Evolutionary conservation across 1,140 invertebrate species (phyloP).

Genomic region (Brachystomella parvula): DNA sequence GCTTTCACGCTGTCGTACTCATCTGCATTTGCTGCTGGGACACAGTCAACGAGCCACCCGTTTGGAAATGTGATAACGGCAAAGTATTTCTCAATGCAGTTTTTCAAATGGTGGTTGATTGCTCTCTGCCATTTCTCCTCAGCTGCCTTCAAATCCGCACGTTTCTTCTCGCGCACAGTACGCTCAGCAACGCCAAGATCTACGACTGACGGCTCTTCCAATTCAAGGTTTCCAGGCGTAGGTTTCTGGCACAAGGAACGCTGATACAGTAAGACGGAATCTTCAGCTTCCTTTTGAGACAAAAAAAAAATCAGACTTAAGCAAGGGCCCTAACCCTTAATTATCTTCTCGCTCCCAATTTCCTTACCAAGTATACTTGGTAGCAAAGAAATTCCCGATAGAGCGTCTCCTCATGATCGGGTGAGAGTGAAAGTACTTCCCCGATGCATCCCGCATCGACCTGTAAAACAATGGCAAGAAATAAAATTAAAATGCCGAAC

Average conservation of each 20-base stretch:
- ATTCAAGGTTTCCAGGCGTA: background rate
- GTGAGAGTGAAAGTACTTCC: conserved; percentile 10
- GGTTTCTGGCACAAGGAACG: conserved; percentile 20
- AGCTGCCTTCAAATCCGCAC: conserved; percentile 14
- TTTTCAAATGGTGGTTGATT: conserved; percentile 16
- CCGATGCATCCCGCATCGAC: conserved; percentile 1
- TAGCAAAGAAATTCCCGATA: conserved; percentile 26
- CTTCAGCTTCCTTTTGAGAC: conserved; percentile 23
- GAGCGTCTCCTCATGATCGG: conserved; percentile 18
- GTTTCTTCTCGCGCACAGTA: conserved; percentile 22
- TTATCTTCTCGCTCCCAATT: no score
- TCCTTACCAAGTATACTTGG: conserved; percentile 23
- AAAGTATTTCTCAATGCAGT: conserved; percentile 19
- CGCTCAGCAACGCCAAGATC: conserved; percentile 16
- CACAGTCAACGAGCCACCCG: conserved; percentile 28
- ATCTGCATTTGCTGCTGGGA: conserved; percentile 9
- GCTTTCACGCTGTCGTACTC: conserved; percentile 14
- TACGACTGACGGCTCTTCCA: background rate
- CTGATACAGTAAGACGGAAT: conserved; percentile 19
- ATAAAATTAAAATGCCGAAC: no score
- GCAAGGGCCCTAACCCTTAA: no score
- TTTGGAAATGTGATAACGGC: conserved; percentile 26
- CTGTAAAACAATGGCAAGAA: conserved; percentile 8
- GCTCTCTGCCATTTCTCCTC: conserved; percentile 23
- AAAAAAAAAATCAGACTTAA: background rate